A percentile compares a stretch with the other conserved stretches of the same genome.
Evolutionary conservation across 1,140 invertebrate species (phyloP).

Genomic region (Leptinotarsa defecta): DNA sequence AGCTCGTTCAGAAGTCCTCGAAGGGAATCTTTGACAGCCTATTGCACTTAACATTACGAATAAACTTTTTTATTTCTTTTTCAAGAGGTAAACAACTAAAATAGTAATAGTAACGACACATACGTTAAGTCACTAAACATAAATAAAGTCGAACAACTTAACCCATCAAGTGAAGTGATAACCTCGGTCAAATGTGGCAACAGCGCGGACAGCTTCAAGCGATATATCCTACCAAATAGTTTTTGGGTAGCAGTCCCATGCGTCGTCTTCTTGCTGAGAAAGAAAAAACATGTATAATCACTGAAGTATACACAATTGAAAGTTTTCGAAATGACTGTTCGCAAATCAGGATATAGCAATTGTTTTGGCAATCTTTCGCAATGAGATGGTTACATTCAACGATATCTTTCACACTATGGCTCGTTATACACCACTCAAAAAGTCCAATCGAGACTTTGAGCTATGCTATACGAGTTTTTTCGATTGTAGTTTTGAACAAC

Average conservation of each 20-base stretch:
- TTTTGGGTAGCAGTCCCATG: slow-evolving; percentile 44
- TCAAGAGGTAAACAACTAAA: slow-evolving; percentile 6
- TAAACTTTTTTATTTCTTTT: neutral
- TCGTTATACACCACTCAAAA: no score
- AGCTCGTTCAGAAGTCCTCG: no score
- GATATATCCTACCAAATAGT: slow-evolving; percentile 50
- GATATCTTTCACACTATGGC: no score
- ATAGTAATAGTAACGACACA: slow-evolving; percentile 37
- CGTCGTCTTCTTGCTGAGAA: slow-evolving; percentile 48
- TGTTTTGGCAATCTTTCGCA: no score
- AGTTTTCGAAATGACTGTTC: no score
- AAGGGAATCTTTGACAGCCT: neutral
- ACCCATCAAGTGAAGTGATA: slow-evolving; percentile 31
- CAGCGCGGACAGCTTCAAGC: slow-evolving; percentile 31
- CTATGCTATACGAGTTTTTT: no score
- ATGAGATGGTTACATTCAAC: no score
- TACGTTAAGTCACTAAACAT: slow-evolving; percentile 35
- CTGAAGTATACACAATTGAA: no score
- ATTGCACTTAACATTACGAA: neutral
- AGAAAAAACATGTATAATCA: slow-evolving; percentile 9
- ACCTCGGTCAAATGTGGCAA: slow-evolving; percentile 39
- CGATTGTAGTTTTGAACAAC: no score
- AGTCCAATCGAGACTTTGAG: no score
- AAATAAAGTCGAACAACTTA: slow-evolving; percentile 31
- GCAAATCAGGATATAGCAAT: no score